These are phyloP conservation scores for Oophaga sylvatica DNA, from an alignment of 2,797 vertebrate genomes.

Conservation along the genomic window DNA sequence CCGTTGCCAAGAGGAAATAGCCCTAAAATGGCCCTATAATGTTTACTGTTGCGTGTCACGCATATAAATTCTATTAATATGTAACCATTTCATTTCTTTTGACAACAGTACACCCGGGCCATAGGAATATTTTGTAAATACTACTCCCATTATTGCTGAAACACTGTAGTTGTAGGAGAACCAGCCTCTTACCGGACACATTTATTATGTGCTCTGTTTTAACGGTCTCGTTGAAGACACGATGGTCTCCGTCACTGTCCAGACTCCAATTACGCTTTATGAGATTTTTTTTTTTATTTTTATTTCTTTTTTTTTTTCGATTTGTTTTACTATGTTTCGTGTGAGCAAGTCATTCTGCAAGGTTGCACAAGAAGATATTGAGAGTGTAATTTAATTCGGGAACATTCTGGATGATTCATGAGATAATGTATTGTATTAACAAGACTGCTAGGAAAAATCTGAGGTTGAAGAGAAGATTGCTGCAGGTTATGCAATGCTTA, in stretches of 20 bases:
- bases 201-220: neutral
- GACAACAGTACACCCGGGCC: conserved; percentile 60
- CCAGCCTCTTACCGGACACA: neutral
- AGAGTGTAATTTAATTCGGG: conserved; percentile 35
- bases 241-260: neutral
- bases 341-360: neutral
- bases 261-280: neutral
- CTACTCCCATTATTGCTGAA: conserved; percentile 27
- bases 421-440: conserved; percentile 37
- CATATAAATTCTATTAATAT: conserved; percentile 71
- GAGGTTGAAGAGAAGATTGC: neutral
- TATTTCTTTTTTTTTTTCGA: neutral
- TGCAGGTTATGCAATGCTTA: neutral
- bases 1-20: conserved; percentile 56
- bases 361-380: conserved; percentile 28
- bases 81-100: conserved; percentile 70
- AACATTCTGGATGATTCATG: conserved; percentile 34
- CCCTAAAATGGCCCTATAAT: conserved; percentile 62
- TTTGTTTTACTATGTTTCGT: conserved; percentile 41
- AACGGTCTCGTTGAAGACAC: neutral
- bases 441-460: neutral
- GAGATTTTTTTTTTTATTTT: conserved; percentile 41
- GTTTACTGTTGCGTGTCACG: conserved; percentile 65
- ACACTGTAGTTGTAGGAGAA: neutral
- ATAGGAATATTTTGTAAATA: conserved; percentile 69